phyloP scores from a whole-genome alignment of 2,888 invertebrate species.

The Listrodromus nycthemerus region DNA sequence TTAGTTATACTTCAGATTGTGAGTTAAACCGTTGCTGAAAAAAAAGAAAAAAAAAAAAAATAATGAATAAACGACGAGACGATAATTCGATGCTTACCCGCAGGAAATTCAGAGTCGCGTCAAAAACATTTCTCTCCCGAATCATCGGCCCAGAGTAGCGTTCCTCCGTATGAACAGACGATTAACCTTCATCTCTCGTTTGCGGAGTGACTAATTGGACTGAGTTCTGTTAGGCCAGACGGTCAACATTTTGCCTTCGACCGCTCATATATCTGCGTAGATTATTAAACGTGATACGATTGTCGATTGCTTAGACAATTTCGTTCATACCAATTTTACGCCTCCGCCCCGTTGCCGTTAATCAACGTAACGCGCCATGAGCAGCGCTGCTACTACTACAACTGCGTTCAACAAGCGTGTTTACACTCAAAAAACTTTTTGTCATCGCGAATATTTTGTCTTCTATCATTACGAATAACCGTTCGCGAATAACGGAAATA shows the following conservation, averaged over 20 bases:
- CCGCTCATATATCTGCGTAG: background rate
- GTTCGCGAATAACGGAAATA: background rate
- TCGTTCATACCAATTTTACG: constrained; percentile 10
- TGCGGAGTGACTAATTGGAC: background rate
- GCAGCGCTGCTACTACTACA: constrained; percentile 15
- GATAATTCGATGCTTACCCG: constrained; percentile 11
- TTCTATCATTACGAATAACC: background rate
- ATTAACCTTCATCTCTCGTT: constrained; percentile 58
- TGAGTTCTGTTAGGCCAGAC: background rate
- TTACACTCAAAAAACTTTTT: constrained; percentile 15
- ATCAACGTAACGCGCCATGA: constrained; percentile 43
- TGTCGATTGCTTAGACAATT: background rate
- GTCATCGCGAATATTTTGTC: constrained; percentile 11
- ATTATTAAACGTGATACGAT: background rate
- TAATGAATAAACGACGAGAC: background rate
- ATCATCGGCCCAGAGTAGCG: constrained; percentile 36
- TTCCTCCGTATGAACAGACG: constrained; percentile 35
- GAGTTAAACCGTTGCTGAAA: background rate
- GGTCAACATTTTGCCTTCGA: constrained; percentile 29
- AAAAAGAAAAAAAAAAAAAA: constrained; percentile 2
- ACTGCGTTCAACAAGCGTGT: constrained; percentile 16
- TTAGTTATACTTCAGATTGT: background rate
- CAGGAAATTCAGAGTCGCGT: constrained; percentile 36
- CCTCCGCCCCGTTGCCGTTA: constrained; percentile 25
- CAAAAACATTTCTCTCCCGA: constrained; percentile 23